Evolutionary conservation across 1,140 invertebrate species (phyloP).

Genomic region (Neuroterus valhalla): DNA sequence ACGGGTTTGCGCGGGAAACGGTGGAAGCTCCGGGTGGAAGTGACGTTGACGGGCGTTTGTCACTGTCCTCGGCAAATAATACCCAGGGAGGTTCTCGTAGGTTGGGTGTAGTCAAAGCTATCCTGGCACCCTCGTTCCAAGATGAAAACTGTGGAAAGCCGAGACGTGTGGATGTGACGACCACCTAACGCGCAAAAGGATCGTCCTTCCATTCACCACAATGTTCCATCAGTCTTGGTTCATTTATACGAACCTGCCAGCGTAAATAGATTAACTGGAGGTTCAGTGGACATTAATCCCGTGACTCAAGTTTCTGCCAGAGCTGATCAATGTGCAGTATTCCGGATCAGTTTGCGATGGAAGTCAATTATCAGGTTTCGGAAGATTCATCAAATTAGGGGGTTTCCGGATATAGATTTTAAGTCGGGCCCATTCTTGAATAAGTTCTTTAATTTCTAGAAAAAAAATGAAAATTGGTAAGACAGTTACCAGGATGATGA

Average conservation of each 20-base stretch:
- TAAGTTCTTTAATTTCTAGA: too few relatives aligned
- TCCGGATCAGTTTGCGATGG: background rate
- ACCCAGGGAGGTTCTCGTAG: conserved; percentile 61
- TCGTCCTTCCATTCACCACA: conserved; percentile 23
- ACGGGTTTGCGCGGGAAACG: conserved; percentile 39
- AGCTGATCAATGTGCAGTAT: conserved; percentile 28
- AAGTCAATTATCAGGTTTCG: conserved; percentile 18
- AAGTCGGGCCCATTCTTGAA: too few relatives aligned
- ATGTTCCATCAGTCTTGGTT: conserved; percentile 28
- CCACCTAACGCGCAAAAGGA: conserved; percentile 28
- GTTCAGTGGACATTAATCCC: conserved; percentile 30
- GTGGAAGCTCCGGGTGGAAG: conserved; percentile 49
- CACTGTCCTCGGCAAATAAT: conserved; percentile 74
- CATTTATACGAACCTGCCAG: conserved; percentile 22
- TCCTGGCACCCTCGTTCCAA: conserved; percentile 33
- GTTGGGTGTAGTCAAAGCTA: conserved; percentile 13
- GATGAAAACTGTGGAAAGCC: conserved; percentile 25
- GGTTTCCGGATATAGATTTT: conserved; percentile 10
- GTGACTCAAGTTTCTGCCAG: conserved; percentile 23
- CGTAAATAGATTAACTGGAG: conserved; percentile 27
- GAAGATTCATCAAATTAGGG: conserved; percentile 18
- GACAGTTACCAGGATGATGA: too few relatives aligned
- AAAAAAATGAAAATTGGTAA: too few relatives aligned
- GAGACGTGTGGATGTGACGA: conserved; percentile 25
- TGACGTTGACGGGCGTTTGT: conserved; percentile 74